A percentile compares a stretch with the other conserved stretches of the same genome.
phyloP scores from a whole-genome alignment of 2,797 vertebrate genomes.

The Discoglossus pictus region DNA sequence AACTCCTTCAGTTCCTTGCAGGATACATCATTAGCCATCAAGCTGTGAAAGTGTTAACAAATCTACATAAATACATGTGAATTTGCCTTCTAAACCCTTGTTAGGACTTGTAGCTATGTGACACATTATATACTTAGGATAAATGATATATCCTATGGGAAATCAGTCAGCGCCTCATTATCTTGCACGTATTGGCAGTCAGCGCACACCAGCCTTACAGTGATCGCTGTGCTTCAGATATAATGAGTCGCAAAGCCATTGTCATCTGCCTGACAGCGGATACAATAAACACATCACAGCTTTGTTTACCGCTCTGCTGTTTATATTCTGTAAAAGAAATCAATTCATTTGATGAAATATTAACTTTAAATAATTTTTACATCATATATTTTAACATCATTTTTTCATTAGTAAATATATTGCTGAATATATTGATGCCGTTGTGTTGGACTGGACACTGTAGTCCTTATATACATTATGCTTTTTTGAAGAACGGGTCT shows the following conservation, averaged over 20 bases:
- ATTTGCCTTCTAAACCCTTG: slow-evolving; percentile 60
- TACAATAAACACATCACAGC: neutral
- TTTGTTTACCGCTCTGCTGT: slow-evolving; percentile 22
- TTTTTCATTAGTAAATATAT: too few species aligned
- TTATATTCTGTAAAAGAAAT: slow-evolving; percentile 40
- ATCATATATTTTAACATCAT: neutral
- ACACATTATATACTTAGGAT: slow-evolving; percentile 49
- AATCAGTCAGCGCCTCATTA: slow-evolving; percentile 55
- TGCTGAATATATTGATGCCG: too few species aligned
- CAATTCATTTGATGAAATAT: slow-evolving; percentile 25
- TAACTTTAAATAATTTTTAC: slow-evolving; percentile 35
- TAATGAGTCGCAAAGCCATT: slow-evolving; percentile 38
- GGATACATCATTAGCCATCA: neutral
- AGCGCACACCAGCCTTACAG: slow-evolving; percentile 35
- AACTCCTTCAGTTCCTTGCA: neutral
- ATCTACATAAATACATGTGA: slow-evolving; percentile 58
- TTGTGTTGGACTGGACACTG: too few species aligned
- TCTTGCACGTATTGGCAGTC: slow-evolving; percentile 53
- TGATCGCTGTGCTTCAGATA: slow-evolving; percentile 38
- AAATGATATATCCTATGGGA: slow-evolving; percentile 55
- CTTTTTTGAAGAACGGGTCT: too few species aligned
- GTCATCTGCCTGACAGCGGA: slow-evolving; percentile 31
- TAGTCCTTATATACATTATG: too few species aligned
- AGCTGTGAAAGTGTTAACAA: slow-evolving; percentile 26
- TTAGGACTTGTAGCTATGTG: slow-evolving; percentile 52